phyloP scores from a whole-genome alignment of 2,888 invertebrate genomes.

The Hololepta plana region DNA sequence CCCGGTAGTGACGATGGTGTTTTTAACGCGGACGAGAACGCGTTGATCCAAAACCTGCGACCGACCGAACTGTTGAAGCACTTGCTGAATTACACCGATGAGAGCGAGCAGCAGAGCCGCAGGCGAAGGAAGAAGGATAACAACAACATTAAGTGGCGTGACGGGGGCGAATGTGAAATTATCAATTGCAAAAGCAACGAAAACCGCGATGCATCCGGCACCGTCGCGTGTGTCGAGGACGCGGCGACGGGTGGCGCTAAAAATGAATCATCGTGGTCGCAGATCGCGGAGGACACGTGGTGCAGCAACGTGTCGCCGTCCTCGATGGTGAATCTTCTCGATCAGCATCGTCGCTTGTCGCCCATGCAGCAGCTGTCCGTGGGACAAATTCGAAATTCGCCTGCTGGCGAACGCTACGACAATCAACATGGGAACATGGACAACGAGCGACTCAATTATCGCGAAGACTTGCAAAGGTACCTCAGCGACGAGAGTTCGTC shows the following conservation, averaged over 20 bases:
- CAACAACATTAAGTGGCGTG: neutral
- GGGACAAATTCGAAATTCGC: slow-evolving; percentile 12
- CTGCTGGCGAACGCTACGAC: slow-evolving; percentile 11
- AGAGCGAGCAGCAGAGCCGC: no score
- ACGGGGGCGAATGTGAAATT: slow-evolving; percentile 5
- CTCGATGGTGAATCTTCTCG: slow-evolving; percentile 6
- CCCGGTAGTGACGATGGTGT: slow-evolving; percentile 4
- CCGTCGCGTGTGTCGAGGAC: no score
- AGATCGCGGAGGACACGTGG: neutral
- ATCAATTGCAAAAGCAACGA: slow-evolving; percentile 4
- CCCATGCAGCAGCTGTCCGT: no score
- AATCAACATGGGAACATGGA: slow-evolving; percentile 7
- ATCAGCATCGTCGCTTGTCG: no score
- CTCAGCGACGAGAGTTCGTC: slow-evolving; percentile 7
- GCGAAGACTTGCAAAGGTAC: slow-evolving; percentile 4
- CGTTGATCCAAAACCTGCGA: slow-evolving; percentile 13
- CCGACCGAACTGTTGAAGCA: slow-evolving; percentile 17
- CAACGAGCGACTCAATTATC: slow-evolving; percentile 4
- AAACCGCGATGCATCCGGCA: slow-evolving; percentile 5
- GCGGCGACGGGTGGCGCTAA: no score
- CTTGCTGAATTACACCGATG: slow-evolving; percentile 11
- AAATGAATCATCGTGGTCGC: slow-evolving; percentile 2
- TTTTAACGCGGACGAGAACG: slow-evolving; percentile 9
- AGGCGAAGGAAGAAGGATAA: neutral
- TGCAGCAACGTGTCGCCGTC: slow-evolving; percentile 1